Base-by-base conservation (phyloP, 1,140 invertebrate genomes). In the Temnothorax nylanderi region DNA sequence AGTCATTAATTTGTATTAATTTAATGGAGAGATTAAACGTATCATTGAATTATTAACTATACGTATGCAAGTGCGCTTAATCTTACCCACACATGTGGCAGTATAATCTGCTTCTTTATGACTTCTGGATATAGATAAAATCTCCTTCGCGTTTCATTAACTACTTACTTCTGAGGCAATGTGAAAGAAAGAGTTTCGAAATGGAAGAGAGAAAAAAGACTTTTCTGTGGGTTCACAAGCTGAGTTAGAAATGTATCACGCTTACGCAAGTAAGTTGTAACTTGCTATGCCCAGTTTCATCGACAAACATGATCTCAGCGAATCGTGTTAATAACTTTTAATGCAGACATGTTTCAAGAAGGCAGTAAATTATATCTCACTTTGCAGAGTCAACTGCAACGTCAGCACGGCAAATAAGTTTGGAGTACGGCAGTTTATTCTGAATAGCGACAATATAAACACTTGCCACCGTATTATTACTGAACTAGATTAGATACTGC, bases 401-500 rank as follows among this genome's bases (percentile, higher is more conserved):
- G 65, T 69, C 21, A 47, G 21, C 41, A 32, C 21, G 65, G 44
- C 65, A 69, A 69, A 26, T 69, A 69, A 69, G 41, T 69, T 49
- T 69, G 41, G 65, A 47, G 21, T 7, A 32, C 44, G 13, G 21
- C 21, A 44, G 54, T 76, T 44, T 60, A 76, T 4, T 13, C 37
- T 76, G 54, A 58, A 76, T 21, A 26, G n/a, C n/a, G 34, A 58
- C 11, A 32, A 60, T 26, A 44, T 44, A 76, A 60, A 49, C 41
- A 69, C 65, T 41, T 75, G n/a, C 21, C 13, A 18, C n/a, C n/a
- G 37, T 76, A 58, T 58, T 41, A 76, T 76, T 76, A 76, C 37
- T 44, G 54, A 44, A 60, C 54, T 60, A 58, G 16, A 76, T 76
- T 76, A 60, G 54, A 76, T 76, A 60, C 21, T 76, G n/a, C 74